Evolutionary conservation across 35 echinoderm and acorn worm genomes (phyloP).

Genomic region (Apostichopus japonicus): DNA sequence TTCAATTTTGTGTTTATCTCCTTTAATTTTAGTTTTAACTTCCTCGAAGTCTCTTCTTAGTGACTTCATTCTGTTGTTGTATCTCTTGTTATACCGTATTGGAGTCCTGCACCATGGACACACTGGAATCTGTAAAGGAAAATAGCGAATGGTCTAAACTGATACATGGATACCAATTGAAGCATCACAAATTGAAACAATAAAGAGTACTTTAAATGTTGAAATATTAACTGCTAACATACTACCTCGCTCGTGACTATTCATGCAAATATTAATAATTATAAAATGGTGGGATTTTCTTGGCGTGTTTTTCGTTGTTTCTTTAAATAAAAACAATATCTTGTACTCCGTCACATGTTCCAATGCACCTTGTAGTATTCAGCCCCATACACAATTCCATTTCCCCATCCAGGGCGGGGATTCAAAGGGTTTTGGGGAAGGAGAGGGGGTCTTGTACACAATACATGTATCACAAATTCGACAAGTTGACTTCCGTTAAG

Average conservation of each 20-base stretch:
- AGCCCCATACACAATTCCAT: too few species aligned
- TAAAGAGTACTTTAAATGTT: not conserved
- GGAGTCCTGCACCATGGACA: constrained; percentile 86
- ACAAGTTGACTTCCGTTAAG: too few species aligned
- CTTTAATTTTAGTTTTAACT: constrained; percentile 65
- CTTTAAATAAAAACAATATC: too few species aligned
- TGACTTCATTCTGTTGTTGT: constrained; percentile 72
- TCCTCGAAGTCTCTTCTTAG: constrained; percentile 70
- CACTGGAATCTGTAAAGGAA: constrained; percentile 16
- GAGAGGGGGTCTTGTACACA: too few species aligned
- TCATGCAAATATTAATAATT: not conserved
- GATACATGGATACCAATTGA: not conserved
- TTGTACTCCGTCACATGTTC: too few species aligned
- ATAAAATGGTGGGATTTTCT: not conserved
- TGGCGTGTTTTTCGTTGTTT: too few species aligned
- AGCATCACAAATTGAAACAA: not conserved
- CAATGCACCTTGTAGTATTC: too few species aligned
- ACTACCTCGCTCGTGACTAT: not conserved
- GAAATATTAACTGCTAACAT: not conserved
- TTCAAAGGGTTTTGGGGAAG: too few species aligned
- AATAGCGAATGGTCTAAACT: not conserved
- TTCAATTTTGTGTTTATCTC: constrained; percentile 13
- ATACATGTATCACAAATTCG: too few species aligned
- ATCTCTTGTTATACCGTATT: constrained; percentile 72
- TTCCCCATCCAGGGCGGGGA: too few species aligned